Evolutionary conservation across 2,113 vertebrate genomes (phyloP), one percentile per base, ranked within the genome.

Genomic region (Aleadryas rufinucha): DNA sequence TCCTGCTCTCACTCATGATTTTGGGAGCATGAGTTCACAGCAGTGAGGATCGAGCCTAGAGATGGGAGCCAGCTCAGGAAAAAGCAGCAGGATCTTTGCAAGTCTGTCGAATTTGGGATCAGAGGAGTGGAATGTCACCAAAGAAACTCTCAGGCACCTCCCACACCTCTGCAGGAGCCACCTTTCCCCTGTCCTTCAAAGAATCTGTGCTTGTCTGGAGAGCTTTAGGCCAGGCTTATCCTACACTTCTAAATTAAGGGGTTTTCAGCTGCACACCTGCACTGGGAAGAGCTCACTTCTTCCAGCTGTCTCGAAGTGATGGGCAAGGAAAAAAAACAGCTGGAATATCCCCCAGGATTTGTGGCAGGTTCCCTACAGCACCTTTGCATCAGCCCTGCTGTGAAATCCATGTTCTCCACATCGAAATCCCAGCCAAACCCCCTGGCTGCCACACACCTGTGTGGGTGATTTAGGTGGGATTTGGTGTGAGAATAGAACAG

Each of bases 31-130:
- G 68, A 85, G 71, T 13, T 69, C 72, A 53, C 5, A 65, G 75
- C 65, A 59, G 1, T 1, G n/a, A 78, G 44, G 44, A 56, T 37
- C 1, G 27, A 70, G 33, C 10, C 33, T 6, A 7, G 45, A 0
- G 7, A 28, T 13, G 60, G 59, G 66, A 79, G 49, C 54, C 72
- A 56, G 57, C 77, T 57, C 59, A 70, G 60, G 41, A 10, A 65
- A 72, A 64, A 76, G 4, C 16, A 59, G 10, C 78, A 57, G 64
- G 30, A 41, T 61, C 56, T 68, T 35, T 35, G 35, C 56, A 85
- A 30, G 7, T 0, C 0, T 63, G 30, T 45, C 52, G 13, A 11
- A 30, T 30, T 14, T 60, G 35, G 45, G 12, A 39, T 54, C 47
- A 33, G 7, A 37, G 52, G 28, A 45, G 39, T 0, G 17, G 12